Evolutionary conservation across 2,113 vertebrate species (phyloP).

Genomic region (Nesoenas mayeri): DNA sequence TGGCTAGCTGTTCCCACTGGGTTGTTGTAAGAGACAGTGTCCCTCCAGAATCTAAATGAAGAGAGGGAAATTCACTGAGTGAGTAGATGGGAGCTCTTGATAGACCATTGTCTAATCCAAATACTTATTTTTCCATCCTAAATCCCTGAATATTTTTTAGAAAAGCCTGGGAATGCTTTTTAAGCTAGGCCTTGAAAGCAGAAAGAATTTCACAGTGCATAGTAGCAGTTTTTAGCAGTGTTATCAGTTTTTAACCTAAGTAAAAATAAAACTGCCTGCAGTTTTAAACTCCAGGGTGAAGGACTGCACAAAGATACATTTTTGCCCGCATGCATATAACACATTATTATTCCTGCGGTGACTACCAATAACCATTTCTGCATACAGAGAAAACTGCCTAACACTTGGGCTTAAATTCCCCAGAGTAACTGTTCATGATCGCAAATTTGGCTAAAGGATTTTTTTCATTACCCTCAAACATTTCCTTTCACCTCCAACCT

Average conservation of each 20-base stretch:
- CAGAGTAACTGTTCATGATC: slow-evolving; percentile 77
- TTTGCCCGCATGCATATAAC: neutral
- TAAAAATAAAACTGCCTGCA: neutral
- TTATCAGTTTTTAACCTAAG: neutral
- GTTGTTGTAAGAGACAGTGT: neutral
- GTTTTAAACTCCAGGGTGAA: neutral
- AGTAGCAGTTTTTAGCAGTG: neutral
- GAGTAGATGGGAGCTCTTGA: neutral
- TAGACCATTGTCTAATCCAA: neutral
- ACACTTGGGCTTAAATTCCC: slow-evolving; percentile 70
- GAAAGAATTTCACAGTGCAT: neutral
- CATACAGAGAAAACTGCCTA: neutral
- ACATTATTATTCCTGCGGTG: neutral
- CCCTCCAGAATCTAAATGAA: neutral
- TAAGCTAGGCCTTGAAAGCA: neutral
- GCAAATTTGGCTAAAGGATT: slow-evolving; percentile 82
- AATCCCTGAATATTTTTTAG: neutral
- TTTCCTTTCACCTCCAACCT: slow-evolving; percentile 86
- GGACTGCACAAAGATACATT: neutral
- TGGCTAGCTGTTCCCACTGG: neutral
- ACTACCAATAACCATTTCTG: slow-evolving; percentile 28
- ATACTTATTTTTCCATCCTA: neutral
- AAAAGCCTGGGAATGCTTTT: neutral
- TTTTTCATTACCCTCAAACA: slow-evolving; percentile 83
- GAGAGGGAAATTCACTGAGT: neutral